Evolutionary conservation across 1,140 invertebrate species (phyloP), one percentile per base, ranked within the genome.

Genomic region (Eueides isabella): DNA sequence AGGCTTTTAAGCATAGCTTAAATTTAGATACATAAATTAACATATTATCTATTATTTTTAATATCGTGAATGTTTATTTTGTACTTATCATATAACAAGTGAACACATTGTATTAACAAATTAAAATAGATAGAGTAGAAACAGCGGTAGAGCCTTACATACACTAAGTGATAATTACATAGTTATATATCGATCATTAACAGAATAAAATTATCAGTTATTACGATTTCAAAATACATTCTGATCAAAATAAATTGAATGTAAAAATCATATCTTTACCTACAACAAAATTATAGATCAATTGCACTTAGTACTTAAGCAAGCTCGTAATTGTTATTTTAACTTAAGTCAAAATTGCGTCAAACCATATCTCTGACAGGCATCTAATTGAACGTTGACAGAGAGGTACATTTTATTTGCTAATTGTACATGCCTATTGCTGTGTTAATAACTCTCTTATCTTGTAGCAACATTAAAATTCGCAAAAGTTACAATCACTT

Each of bases 361-460:
- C 44, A 66, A 75, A 28, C 9, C 26, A 14, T 75, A 71, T 75
- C 74, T 67, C 38, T 70, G 38, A 65, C 61, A 74, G 26, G 33
- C 48, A 67, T 75, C 69, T 63, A 67, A 67, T 61, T 62, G 63
- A 66, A 31, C 48, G 74, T 71, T 71, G 74, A 75, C 69, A 70
- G 64, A 67, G 44, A 62, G 66, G 12, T 70, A 28, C 28, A 67
- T 74, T 68, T 64, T 23, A 63, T 68, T 68, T 48, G 62, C 63
- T 73, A 67, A 67, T 70, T 62, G 33, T 4, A 55, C 0, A 55
- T n/a, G 19, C 19, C 0, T 19, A 38, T 38, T 38, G 12, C 35
- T 9, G 5, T 5, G 35, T 38, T 12, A 38, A n/a, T n/a, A n/a
- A n/a, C n/a, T n/a, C n/a, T 38, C 12, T 38, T 38, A 38, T 5